These are phyloP conservation scores for Tokudaia tokunoshimensis DNA, from an alignment of 2,797 vertebrate genomes.

Conservation along the genomic window DNA sequence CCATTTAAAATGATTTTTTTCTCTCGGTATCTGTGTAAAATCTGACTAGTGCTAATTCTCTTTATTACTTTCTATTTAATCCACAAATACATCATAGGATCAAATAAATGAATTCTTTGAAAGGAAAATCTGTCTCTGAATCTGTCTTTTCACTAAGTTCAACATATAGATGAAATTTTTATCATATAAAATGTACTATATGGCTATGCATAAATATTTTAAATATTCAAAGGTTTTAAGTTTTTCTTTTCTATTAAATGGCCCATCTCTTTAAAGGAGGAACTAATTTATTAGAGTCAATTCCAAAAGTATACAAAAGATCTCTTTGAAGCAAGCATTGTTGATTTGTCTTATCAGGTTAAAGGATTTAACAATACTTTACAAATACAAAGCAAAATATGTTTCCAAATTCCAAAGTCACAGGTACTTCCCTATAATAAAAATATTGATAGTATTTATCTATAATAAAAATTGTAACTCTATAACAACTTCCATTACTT, in stretches of 20 bases:
- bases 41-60: background rate
- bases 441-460: background rate
- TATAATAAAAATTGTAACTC: background rate
- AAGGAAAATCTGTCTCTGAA: background rate
- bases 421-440: background rate
- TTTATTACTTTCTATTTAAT: conserved; percentile 34
- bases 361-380: conserved; percentile 3
- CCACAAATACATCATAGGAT: conserved; percentile 37
- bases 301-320: conserved; percentile 14
- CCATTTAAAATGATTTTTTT: background rate
- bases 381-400: background rate
- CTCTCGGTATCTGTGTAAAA: background rate
- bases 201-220: conserved; percentile 15
- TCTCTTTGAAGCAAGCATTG: background rate
- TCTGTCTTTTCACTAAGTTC: background rate
- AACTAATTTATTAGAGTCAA: background rate
- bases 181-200: background rate
- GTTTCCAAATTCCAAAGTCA: background rate
- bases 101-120: conserved; percentile 20
- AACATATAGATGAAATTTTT: background rate
- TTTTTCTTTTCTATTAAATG: background rate
- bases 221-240: background rate
- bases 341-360: background rate
- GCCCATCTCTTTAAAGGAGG: background rate
- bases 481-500: background rate